phyloP scores from a whole-genome alignment of 2,888 invertebrate genomes.

The Leptogaster cylindrica region DNA sequence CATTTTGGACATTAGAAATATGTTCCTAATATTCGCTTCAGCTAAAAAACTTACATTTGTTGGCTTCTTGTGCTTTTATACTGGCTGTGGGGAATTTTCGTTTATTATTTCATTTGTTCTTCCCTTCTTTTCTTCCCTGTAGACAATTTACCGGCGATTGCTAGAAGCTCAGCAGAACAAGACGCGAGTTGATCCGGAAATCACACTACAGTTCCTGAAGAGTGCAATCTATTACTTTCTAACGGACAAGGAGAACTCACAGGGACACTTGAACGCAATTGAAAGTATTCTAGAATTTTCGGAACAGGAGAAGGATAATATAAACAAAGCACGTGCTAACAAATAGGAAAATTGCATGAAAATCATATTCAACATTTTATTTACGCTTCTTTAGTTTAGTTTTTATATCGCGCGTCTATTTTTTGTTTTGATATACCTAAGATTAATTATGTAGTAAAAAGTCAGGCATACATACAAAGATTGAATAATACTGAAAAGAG shows the following conservation, averaged over 20 bases:
- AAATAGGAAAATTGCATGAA: conserved; percentile 52
- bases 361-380: not conserved
- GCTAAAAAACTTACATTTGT: too few species aligned
- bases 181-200: conserved; percentile 83
- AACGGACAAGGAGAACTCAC: conserved; percentile 86
- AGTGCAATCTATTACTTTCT: conserved; percentile 93
- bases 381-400: not conserved
- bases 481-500: not conserved
- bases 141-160: conserved; percentile 87
- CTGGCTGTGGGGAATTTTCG: too few species aligned
- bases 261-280: conserved; percentile 87
- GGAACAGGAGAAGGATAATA: conserved; percentile 80
- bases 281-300: conserved; percentile 90
- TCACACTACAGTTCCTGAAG: conserved; percentile 89
- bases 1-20: too few species aligned
- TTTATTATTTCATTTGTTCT: too few species aligned
- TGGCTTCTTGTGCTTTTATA: too few species aligned
- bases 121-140: conserved; percentile 52
- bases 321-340: conserved; percentile 71
- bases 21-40: too few species aligned
- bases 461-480: too few species aligned
- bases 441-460: not conserved
- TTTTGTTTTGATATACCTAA: not conserved
- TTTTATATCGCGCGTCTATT: not conserved
- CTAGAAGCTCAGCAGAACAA: conserved; percentile 78